A percentile compares a stretch with the other conserved stretches of the same genome.
phyloP scores from a whole-genome alignment of 2,113 vertebrate species.

The Trachemys scripta region DNA sequence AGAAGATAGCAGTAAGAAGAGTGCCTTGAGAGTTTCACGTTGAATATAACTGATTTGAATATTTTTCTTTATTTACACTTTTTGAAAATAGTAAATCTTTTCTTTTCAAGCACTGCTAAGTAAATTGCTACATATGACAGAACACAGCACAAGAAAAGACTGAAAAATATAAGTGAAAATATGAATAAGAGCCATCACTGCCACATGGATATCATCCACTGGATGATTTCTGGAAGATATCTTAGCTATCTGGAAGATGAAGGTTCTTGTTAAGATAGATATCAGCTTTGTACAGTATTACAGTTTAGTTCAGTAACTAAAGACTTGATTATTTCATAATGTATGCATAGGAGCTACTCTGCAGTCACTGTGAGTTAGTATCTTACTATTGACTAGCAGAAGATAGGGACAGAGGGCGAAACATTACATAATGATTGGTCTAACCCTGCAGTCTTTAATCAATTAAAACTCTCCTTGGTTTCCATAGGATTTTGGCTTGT shows the following conservation, averaged over 20 bases:
- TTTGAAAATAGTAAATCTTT: not conserved
- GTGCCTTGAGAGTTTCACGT: not conserved
- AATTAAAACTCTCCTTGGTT: not conserved
- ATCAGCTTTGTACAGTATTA: not conserved
- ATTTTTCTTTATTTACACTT: not conserved
- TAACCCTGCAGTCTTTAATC: not conserved
- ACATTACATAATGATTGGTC: not conserved
- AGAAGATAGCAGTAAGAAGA: not conserved
- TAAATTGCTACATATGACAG: not conserved
- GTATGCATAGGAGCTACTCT: not conserved
- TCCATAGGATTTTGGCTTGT: not conserved
- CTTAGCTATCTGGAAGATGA: not conserved
- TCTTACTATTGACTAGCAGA: not conserved
- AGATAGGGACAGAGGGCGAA: not conserved
- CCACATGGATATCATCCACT: not conserved
- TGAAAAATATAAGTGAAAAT: not conserved
- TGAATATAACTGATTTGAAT: not conserved
- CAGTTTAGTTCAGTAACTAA: not conserved
- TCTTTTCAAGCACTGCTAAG: not conserved
- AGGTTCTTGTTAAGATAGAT: not conserved
- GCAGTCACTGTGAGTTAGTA: not conserved
- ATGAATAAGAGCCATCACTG: not conserved
- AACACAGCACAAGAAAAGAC: not conserved
- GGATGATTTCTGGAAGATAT: not conserved
- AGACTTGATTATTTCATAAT: not conserved